These are phyloP conservation scores for Ceratina japonica DNA, from an alignment of 1,140 invertebrate genomes.

Conservation along the genomic window DNA sequence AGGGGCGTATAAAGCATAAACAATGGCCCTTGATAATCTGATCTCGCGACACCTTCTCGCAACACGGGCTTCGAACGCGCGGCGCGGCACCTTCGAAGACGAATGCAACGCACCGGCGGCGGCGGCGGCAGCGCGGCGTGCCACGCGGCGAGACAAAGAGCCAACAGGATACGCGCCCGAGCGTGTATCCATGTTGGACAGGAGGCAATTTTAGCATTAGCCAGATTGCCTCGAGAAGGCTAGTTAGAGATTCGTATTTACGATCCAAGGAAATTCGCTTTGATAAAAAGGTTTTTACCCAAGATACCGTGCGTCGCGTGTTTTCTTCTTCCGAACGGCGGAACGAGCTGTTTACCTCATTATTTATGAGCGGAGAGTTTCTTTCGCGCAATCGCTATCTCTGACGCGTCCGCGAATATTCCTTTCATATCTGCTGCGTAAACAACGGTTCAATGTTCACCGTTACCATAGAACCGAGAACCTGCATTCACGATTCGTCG, in stretches of 20 bases:
- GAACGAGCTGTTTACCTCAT: no score
- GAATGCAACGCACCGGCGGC: constrained; percentile 37
- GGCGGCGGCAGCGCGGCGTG: no score
- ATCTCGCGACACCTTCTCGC: constrained; percentile 53
- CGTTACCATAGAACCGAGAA: background rate
- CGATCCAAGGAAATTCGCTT: background rate
- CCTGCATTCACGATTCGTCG: background rate
- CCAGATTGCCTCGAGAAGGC: constrained; percentile 6
- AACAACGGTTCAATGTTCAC: background rate
- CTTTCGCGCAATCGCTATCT: no score
- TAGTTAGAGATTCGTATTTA: constrained; percentile 12
- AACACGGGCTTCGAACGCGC: constrained; percentile 23
- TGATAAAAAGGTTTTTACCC: background rate
- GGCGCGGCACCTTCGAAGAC: constrained; percentile 17
- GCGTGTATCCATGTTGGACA: constrained; percentile 11
- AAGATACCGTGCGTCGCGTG: no score
- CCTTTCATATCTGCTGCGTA: background rate
- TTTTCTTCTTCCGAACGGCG: no score
- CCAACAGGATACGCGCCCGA: background rate
- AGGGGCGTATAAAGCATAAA: constrained; percentile 58
- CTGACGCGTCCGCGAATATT: background rate
- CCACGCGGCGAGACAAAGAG: constrained; percentile 30
- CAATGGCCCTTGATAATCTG: constrained; percentile 61
- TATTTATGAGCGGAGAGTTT: no score
- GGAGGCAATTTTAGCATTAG: constrained; percentile 22